A percentile compares a stretch with the other conserved stretches of the same genome.
Conservation (phyloP, 2,113 vertebrate genomes). For the Calypte anna region DNA sequence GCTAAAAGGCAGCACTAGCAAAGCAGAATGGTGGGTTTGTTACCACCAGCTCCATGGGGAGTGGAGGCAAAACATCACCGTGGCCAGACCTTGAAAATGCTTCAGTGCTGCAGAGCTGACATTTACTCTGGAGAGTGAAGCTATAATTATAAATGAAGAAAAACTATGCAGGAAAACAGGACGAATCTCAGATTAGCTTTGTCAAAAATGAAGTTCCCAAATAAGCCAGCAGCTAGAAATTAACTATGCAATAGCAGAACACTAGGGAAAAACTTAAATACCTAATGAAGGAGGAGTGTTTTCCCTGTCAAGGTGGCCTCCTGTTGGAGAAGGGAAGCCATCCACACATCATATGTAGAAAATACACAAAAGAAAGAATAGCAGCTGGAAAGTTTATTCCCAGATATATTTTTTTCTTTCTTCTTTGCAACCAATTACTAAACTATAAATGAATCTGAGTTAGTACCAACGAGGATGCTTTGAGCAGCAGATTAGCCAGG, state of each 20-base stretch:
- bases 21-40: slow-evolving; percentile 21
- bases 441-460: neutral
- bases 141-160: neutral
- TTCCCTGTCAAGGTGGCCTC: neutral
- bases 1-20: neutral
- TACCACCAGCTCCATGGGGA: neutral
- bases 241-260: neutral
- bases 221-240: neutral
- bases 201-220: neutral
- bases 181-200: neutral
- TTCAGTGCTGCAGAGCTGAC: neutral
- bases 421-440: neutral
- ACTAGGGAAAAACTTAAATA: neutral
- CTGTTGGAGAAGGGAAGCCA: neutral
- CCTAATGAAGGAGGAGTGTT: neutral
- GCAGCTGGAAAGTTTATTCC: neutral
- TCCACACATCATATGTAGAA: accelerated
- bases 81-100: neutral
- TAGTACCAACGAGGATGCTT: neutral
- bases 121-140: neutral
- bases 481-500: neutral
- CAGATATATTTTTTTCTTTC: neutral
- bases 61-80: neutral
- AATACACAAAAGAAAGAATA: neutral
- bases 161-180: neutral